Conservation (phyloP, 2,888 invertebrate genomes). For the Congeria kusceri region DNA sequence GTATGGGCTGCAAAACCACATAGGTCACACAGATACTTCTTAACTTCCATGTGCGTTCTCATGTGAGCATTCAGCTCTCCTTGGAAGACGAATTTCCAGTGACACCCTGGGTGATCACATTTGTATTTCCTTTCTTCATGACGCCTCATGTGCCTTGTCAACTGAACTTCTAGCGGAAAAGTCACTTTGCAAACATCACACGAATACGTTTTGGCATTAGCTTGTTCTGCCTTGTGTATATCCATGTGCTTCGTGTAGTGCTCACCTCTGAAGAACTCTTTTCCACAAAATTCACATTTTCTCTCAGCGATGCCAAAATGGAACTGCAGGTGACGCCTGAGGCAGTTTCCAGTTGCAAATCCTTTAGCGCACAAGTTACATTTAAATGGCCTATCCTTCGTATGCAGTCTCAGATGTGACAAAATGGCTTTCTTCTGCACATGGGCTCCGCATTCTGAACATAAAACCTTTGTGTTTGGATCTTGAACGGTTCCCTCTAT, state of each 20-base stretch:
- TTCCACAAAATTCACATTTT: slow-evolving; percentile 79
- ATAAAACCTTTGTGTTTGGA: slow-evolving; percentile 65
- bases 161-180: slow-evolving; percentile 87
- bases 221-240: slow-evolving; percentile 70
- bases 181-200: slow-evolving; percentile 94
- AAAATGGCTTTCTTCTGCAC: slow-evolving; percentile 75
- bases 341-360: slow-evolving; percentile 74
- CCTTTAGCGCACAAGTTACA: slow-evolving; percentile 78
- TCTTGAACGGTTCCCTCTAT: slow-evolving; percentile 61
- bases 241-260: slow-evolving; percentile 74
- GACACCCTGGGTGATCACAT: slow-evolving; percentile 93
- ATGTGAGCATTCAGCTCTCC: slow-evolving; percentile 95
- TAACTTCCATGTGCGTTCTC: slow-evolving; percentile 91
- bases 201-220: slow-evolving; percentile 89
- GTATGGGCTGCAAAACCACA: slow-evolving; percentile 90
- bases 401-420: slow-evolving; percentile 80
- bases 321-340: slow-evolving; percentile 78
- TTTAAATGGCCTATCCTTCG: slow-evolving; percentile 75
- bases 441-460: slow-evolving; percentile 78
- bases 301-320: slow-evolving; percentile 76
- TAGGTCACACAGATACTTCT: slow-evolving; percentile 93
- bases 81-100: slow-evolving; percentile 93
- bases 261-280: slow-evolving; percentile 72
- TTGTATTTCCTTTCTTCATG: slow-evolving; percentile 88
- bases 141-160: slow-evolving; percentile 89